Evolutionary conservation across 2,113 vertebrate genomes (phyloP).

Genomic region (Rhombomys opimus): DNA sequence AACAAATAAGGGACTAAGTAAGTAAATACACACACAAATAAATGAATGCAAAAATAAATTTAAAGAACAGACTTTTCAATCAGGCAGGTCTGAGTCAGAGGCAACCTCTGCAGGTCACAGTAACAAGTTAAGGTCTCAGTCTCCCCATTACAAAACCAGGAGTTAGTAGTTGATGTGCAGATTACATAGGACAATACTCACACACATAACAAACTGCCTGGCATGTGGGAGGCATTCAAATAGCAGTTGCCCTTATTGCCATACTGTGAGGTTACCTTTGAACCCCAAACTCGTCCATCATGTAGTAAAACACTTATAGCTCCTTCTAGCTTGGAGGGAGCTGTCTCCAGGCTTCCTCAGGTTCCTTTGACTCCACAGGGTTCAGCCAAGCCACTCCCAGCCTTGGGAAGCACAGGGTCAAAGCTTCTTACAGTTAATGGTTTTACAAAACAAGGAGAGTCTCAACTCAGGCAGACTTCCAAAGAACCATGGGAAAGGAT

Average conservation of each 20-base stretch:
- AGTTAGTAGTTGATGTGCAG: not conserved
- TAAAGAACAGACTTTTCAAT: not conserved
- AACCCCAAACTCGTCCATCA: not conserved
- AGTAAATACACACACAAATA: not conserved
- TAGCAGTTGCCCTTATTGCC: not conserved
- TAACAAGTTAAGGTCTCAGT: not conserved
- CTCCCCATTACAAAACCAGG: not conserved
- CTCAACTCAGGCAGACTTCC: slow-evolving; percentile 54
- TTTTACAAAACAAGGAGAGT: slow-evolving; percentile 56
- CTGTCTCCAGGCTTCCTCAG: not conserved
- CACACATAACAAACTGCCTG: not conserved
- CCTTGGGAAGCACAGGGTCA: slow-evolving; percentile 56
- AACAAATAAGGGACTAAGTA: too few species aligned
- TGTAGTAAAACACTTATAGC: not conserved
- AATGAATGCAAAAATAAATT: not conserved
- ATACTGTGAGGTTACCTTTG: not conserved
- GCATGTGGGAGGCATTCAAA: not conserved
- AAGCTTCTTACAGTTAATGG: slow-evolving; percentile 30
- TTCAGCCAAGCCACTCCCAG: slow-evolving; percentile 43
- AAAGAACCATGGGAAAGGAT: not conserved
- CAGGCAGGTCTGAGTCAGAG: not conserved
- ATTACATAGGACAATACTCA: not conserved
- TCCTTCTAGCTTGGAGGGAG: not conserved
- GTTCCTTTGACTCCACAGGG: not conserved
- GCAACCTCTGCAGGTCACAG: not conserved